Percentiles rank a stretch among this genome's conserved stretches.
These are phyloP conservation scores for Passer montanus DNA, from an alignment of 2,113 vertebrate genomes.

Conservation along the genomic window DNA sequence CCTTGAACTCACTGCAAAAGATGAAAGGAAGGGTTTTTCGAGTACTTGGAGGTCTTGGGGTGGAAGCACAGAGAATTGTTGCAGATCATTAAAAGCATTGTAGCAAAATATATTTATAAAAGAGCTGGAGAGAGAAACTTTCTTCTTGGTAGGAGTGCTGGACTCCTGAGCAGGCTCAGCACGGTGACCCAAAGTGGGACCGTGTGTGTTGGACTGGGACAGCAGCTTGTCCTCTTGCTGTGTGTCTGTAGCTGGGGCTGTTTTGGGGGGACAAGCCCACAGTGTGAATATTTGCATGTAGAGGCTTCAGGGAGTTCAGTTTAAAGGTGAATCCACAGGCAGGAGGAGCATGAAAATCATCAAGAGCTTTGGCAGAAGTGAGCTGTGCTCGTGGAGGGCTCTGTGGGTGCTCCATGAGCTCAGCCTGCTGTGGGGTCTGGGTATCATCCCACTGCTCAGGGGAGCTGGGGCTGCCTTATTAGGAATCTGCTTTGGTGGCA, in stretches of 20 bases:
- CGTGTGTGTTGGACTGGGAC: neutral
- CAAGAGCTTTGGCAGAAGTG: neutral
- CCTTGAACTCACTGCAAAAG: neutral
- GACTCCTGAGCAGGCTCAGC: neutral
- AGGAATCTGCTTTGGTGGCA: constrained; percentile 36
- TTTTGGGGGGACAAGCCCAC: neutral
- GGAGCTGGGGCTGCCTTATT: constrained; percentile 47
- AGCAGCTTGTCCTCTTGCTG: neutral
- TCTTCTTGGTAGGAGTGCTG: neutral
- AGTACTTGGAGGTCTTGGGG: neutral
- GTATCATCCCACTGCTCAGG: neutral
- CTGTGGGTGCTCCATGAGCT: neutral
- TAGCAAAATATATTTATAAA: neutral
- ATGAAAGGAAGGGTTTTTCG: neutral
- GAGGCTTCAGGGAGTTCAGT: neutral
- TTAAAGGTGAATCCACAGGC: neutral
- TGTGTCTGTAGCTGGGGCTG: neutral
- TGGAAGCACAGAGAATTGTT: neutral
- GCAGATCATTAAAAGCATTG: neutral
- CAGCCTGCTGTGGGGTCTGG: neutral
- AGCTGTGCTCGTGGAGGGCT: neutral
- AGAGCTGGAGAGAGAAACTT: neutral
- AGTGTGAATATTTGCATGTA: neutral
- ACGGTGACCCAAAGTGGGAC: neutral
- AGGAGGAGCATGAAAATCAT: neutral